Conservation (phyloP, 2,113 vertebrate genomes). For the Pleuronectes platessa region DNA sequence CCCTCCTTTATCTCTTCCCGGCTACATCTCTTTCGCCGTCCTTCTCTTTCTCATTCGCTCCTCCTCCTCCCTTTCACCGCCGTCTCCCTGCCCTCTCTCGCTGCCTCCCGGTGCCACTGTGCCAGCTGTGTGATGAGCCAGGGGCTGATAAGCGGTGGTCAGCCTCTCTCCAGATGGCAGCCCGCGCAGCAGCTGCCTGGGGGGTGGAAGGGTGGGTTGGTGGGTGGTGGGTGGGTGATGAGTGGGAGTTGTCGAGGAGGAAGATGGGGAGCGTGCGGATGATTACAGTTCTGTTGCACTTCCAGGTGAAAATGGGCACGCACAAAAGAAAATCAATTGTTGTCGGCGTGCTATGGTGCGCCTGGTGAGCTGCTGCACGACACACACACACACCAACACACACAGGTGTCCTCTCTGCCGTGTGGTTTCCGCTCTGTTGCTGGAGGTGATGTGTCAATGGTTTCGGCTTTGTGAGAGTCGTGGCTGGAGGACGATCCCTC, state of each 20-base stretch:
- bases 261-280: slow-evolving; percentile 44
- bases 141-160: slow-evolving; percentile 81
- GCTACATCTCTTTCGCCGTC: slow-evolving; percentile 35
- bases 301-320: slow-evolving; percentile 74
- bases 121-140: slow-evolving; percentile 80
- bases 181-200: slow-evolving; percentile 77
- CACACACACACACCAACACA: slow-evolving; percentile 16
- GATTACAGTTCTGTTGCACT: slow-evolving; percentile 73
- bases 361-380: slow-evolving; percentile 43
- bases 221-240: slow-evolving; percentile 35
- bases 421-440: slow-evolving; percentile 42
- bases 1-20: slow-evolving; percentile 27
- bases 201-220: slow-evolving; percentile 43
- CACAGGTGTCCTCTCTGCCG: slow-evolving; percentile 28
- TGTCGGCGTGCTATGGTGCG: slow-evolving; percentile 34
- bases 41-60: slow-evolving; percentile 35
- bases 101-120: slow-evolving; percentile 39
- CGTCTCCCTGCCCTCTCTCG: not conserved
- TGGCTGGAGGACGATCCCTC: slow-evolving; percentile 37
- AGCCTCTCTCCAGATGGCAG: slow-evolving; percentile 81
- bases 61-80: slow-evolving; percentile 26
- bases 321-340: slow-evolving; percentile 76
- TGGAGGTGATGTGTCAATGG: slow-evolving; percentile 47
- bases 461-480: slow-evolving; percentile 43
- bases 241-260: slow-evolving; percentile 7